A percentile compares a stretch with the other conserved stretches of the same genome.
Conservation (phyloP, 2,797 vertebrate species). For the Babyrousa celebensis region DNA sequence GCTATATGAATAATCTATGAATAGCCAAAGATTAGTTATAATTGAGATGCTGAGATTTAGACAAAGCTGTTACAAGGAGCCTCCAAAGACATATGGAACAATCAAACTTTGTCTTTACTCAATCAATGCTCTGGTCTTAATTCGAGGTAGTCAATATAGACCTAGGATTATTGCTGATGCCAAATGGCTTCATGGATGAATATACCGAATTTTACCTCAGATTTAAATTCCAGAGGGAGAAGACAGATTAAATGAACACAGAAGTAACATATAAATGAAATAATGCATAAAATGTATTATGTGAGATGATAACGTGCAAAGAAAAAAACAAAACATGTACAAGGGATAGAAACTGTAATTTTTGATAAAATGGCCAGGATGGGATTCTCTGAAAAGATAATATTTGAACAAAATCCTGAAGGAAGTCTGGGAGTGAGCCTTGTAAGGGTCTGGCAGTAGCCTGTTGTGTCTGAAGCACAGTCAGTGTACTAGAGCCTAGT, state of each 20-base stretch:
- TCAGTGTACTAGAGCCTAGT: background rate
- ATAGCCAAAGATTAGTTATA: background rate
- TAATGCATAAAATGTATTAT: background rate
- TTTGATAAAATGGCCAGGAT: background rate
- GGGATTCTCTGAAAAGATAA: background rate
- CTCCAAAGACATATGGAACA: background rate
- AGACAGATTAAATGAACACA: background rate
- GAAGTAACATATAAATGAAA: background rate
- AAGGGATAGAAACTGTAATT: background rate
- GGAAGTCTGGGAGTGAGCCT: accelerated
- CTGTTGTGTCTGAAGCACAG: background rate
- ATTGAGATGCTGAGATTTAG: background rate
- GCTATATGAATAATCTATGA: background rate
- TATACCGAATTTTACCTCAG: constrained; percentile 4
- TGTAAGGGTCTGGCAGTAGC: background rate
- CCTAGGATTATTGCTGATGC: background rate
- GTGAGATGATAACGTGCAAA: background rate
- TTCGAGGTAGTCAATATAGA: background rate
- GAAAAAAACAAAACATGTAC: background rate
- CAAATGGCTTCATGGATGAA: background rate
- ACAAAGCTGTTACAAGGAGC: background rate
- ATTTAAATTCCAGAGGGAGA: background rate
- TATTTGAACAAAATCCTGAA: background rate
- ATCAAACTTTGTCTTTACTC: background rate
- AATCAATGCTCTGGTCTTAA: background rate